Conservation (phyloP, 2,797 vertebrate species). For the Manis pentadactyla region DNA sequence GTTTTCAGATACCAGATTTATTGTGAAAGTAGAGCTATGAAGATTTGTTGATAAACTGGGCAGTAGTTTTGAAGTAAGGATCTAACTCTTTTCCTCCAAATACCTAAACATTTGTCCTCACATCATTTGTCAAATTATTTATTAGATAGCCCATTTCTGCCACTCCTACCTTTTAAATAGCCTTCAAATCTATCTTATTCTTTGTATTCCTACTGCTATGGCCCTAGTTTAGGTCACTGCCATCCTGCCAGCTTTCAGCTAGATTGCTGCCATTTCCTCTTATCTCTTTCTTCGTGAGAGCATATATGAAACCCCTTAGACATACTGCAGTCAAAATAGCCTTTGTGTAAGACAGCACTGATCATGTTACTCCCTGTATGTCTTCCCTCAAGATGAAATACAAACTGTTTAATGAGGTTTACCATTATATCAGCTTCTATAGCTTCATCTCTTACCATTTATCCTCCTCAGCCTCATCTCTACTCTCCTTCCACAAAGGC, state of each 20-base stretch:
- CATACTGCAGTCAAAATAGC: not conserved
- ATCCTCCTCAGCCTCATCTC: not conserved
- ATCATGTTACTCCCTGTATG: not conserved
- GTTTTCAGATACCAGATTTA: slow-evolving; percentile 35
- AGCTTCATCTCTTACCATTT: not conserved
- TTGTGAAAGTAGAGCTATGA: slow-evolving; percentile 7
- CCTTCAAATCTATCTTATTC: not conserved
- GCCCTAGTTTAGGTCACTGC: not conserved
- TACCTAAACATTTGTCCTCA: not conserved
- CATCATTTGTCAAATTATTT: slow-evolving; percentile 1
- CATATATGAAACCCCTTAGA: not conserved
- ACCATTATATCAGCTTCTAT: not conserved
- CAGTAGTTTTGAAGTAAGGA: not conserved
- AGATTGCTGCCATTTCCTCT: not conserved
- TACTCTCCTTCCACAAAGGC: not conserved
- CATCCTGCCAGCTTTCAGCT: not conserved
- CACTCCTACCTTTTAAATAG: not conserved
- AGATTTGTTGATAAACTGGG: not conserved
- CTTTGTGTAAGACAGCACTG: not conserved
- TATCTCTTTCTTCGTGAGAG: not conserved
- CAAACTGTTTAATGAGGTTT: not conserved
- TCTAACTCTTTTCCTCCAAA: not conserved
- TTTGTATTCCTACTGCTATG: not conserved
- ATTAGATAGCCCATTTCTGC: slow-evolving; percentile 19
- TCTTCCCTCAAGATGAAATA: not conserved